A percentile compares a stretch with the other conserved stretches of the same genome.
phyloP scores from a whole-genome alignment of 2,797 vertebrate species.

The Ceyx erithaca region DNA sequence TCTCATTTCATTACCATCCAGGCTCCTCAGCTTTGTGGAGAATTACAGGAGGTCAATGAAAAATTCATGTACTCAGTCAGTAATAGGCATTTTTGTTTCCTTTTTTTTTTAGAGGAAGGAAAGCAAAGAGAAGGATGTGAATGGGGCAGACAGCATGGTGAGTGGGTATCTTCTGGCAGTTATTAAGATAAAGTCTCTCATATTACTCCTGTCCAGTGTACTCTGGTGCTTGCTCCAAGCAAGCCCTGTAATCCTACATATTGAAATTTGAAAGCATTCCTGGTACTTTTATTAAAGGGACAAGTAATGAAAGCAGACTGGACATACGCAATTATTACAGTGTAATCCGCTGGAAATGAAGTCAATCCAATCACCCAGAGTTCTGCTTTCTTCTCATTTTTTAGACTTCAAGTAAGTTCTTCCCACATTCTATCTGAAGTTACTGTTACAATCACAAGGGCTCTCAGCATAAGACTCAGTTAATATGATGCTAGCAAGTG shows the following conservation, averaged over 20 bases:
- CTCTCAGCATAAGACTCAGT: slow-evolving; percentile 55
- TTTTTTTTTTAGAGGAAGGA: neutral
- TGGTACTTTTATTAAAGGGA: slow-evolving; percentile 36
- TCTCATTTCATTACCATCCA: slow-evolving; percentile 38
- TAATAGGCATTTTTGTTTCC: slow-evolving; percentile 54
- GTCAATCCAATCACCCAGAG: slow-evolving; percentile 53
- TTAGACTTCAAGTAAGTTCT: slow-evolving; percentile 64
- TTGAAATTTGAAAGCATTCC: slow-evolving; percentile 45
- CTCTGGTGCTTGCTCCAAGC: neutral
- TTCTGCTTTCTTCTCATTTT: slow-evolving; percentile 64
- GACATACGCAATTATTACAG: slow-evolving; percentile 62
- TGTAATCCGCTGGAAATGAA: slow-evolving; percentile 65
- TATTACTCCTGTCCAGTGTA: neutral
- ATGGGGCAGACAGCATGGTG: slow-evolving; percentile 13
- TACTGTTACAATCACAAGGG: slow-evolving; percentile 55
- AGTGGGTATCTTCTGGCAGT: neutral
- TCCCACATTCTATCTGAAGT: slow-evolving; percentile 70
- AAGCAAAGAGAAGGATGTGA: slow-evolving; percentile 41
- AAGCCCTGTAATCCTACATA: slow-evolving; percentile 1
- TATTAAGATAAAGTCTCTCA: slow-evolving; percentile 42
- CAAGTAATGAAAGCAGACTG: slow-evolving; percentile 52
- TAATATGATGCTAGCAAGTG: slow-evolving; percentile 42
- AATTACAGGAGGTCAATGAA: slow-evolving; percentile 63
- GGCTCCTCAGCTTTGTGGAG: slow-evolving; percentile 33
- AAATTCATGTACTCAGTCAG: slow-evolving; percentile 56